Evolutionary conservation across 2,113 vertebrate genomes (phyloP), one percentile per base, ranked within the genome.

Genomic region (Fregetta grallaria): DNA sequence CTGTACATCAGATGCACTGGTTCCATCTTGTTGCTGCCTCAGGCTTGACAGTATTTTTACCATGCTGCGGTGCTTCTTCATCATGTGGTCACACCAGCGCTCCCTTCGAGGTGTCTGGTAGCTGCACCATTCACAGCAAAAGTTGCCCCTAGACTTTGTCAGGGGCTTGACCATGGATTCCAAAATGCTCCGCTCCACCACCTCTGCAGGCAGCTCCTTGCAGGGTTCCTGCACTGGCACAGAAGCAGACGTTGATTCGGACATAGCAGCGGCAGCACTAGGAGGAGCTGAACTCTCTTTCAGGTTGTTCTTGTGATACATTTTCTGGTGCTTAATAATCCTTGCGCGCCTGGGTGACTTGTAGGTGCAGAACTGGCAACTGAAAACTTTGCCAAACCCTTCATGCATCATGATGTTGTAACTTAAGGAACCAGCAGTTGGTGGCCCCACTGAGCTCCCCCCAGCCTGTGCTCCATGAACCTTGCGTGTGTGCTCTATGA

Each of bases 71-170:
- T 99, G 99, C 75, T 99, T 99, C 96, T 99, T 99, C 98, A 99
- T 99, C 98, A 99, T 99, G 93, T 99, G 99, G 96, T 99, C 98
- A 88, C 99, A 99, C 99, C 99, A 99, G 91, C 98, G 98, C 76
- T 99, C 99, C 90, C 99, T 98, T 96, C 99, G 98, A 92, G 98
- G 98, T 26, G 99, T 99, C 98, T 99, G 99, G 96, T 99, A 99
- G 82, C 98, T 99, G 94, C 99, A 99, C 99, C 99, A 99, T 90
- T 99, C 99, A 61, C 99, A 99, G 89, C 98, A 99, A 80, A 99
- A 99, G 67, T 98, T 99, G 85, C 99, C 99, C 89, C 98, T 98
- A 45, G 98, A 99, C 92, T 98, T 98, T 84, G 97, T 98, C 68
- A 99, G 92, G 42, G 98, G 98, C 90, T 99, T 99, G 78, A 99